Evolutionary conservation across 35 echinoderm and acorn worm species (phyloP).

Genomic region (Patiria miniata): DNA sequence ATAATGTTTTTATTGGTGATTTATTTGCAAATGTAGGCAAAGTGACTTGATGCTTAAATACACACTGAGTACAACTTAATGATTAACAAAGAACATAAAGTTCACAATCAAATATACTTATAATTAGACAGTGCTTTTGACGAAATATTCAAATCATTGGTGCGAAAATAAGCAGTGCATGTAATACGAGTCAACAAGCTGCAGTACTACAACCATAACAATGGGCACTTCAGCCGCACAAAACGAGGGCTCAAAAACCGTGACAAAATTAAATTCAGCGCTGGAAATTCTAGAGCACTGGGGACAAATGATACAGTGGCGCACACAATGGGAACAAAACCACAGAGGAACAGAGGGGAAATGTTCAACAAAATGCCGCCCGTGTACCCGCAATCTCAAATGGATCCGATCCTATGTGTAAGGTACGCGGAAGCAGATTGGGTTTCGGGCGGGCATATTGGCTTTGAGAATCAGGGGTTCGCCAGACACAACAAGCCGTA

Average conservation of each 20-base stretch:
- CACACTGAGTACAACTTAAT: too few relatives aligned
- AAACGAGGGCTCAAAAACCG: background rate
- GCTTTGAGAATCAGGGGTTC: background rate
- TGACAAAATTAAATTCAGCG: conserved; percentile 26
- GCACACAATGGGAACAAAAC: conserved; percentile 29
- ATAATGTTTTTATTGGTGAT: too few relatives aligned
- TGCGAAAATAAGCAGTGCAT: background rate
- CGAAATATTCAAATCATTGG: background rate
- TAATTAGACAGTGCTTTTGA: too few relatives aligned
- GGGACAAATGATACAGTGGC: conserved; percentile 30
- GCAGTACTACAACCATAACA: background rate
- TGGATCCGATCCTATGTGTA: background rate
- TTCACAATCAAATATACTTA: too few relatives aligned
- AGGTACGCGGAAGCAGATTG: background rate
- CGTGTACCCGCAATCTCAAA: background rate
- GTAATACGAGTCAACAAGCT: background rate
- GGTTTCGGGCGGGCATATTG: background rate
- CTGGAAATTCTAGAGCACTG: conserved; percentile 17
- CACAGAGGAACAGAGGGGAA: conserved; percentile 21
- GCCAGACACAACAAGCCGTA: conserved; percentile 15
- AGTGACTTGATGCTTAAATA: too few relatives aligned
- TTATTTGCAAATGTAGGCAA: too few relatives aligned
- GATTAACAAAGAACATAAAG: too few relatives aligned
- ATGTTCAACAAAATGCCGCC: conserved; percentile 11
- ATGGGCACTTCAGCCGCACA: background rate